Conservation (phyloP, 1,140 invertebrate species). For the Aricia agestis region DNA sequence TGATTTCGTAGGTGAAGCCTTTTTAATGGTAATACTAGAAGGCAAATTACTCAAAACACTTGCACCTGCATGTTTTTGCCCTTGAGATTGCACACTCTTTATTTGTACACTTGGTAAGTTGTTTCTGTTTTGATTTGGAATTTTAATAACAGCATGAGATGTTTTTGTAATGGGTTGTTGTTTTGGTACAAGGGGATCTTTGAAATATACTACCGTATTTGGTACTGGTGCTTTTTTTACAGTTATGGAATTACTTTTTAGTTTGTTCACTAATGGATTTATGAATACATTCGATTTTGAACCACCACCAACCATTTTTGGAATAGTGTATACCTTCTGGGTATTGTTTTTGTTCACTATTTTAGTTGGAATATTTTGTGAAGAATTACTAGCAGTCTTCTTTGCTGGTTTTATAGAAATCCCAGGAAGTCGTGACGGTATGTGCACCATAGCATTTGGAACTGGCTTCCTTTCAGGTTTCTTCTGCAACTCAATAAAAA, state of each 20-base stretch:
- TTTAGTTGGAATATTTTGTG: not conserved
- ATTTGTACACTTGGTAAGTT: conserved; percentile 17
- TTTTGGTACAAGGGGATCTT: not conserved
- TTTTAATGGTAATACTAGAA: conserved; percentile 51
- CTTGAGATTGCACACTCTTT: conserved; percentile 32
- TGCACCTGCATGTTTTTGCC: conserved; percentile 16
- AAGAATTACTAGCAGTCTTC: not conserved
- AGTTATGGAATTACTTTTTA: conserved; percentile 20
- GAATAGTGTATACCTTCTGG: not conserved
- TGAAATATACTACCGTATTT: conserved; percentile 6
- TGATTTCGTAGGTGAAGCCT: conserved; percentile 22
- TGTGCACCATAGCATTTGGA: conserved; percentile 62
- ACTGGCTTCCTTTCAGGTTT: conserved; percentile 52
- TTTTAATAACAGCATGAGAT: conserved; percentile 21
- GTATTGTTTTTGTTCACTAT: not conserved
- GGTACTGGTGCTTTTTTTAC: conserved; percentile 11
- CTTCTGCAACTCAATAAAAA: conserved; percentile 43
- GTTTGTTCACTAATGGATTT: not conserved
- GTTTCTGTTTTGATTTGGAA: conserved; percentile 23
- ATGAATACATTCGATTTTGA: conserved; percentile 11
- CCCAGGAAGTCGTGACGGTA: conserved; percentile 46
- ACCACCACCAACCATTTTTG: not conserved
- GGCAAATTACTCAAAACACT: conserved; percentile 43
- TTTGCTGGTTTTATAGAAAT: conserved; percentile 46
- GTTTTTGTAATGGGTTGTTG: not conserved